These are phyloP conservation scores for Eupithecia exiguata DNA, from an alignment of 2,888 invertebrate genomes.

Conservation along the genomic window DNA sequence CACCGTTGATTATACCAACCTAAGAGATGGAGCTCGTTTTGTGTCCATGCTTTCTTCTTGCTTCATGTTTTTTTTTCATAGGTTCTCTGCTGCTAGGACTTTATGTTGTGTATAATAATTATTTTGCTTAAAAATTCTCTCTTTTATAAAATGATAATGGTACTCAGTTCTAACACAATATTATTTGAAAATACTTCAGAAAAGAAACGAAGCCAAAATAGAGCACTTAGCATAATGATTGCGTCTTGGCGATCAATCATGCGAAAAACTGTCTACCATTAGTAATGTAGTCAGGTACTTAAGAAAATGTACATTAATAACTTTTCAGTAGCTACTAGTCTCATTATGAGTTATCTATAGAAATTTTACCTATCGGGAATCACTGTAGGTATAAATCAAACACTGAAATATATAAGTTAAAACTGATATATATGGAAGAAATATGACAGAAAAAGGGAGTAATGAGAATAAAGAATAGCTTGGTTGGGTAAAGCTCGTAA, in stretches of 20 bases:
- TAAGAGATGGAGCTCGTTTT: neutral
- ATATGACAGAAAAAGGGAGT: too few relatives aligned
- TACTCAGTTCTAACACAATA: neutral
- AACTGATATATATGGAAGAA: too few relatives aligned
- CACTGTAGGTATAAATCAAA: neutral
- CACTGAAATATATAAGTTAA: neutral
- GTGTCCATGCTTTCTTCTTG: neutral
- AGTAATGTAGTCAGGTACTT: slow-evolving; percentile 1
- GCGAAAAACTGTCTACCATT: slow-evolving; percentile 19
- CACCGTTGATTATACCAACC: neutral
- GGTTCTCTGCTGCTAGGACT: neutral
- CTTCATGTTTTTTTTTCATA: neutral
- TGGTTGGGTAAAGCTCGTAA: too few relatives aligned
- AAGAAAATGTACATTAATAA: slow-evolving; percentile 2
- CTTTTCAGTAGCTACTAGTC: neutral
- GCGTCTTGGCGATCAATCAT: slow-evolving; percentile 24
- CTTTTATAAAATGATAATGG: neutral
- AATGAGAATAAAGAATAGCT: too few relatives aligned
- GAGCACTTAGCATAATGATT: slow-evolving; percentile 23
- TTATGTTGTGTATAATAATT: neutral
- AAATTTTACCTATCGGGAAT: neutral
- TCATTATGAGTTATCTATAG: neutral
- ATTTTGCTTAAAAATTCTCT: neutral
- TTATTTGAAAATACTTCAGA: neutral
- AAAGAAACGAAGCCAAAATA: slow-evolving; percentile 8